Evolutionary conservation across 2,888 invertebrate genomes (phyloP).

Genomic region (Ptilodon capucinus): DNA sequence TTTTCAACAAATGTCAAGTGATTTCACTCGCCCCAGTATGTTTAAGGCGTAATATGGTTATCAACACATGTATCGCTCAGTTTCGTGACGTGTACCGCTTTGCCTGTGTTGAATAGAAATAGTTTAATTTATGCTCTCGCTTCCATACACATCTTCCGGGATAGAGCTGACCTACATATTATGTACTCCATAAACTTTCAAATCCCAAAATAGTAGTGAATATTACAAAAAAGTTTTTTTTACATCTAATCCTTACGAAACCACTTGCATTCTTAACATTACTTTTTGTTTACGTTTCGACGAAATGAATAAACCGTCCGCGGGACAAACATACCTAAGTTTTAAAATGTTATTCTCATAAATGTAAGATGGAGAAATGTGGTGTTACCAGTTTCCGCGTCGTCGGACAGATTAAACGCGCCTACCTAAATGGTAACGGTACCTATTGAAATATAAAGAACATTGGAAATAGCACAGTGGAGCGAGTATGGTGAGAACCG

Average conservation of each 20-base stretch:
- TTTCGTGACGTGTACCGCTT: conserved; percentile 8
- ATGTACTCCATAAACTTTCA: conserved; percentile 7
- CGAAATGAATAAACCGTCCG: neutral
- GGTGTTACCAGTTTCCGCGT: conserved; percentile 23
- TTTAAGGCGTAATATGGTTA: too few species aligned
- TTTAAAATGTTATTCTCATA: neutral
- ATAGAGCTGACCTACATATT: conserved; percentile 24
- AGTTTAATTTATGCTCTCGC: conserved; percentile 12
- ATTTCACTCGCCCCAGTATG: too few species aligned
- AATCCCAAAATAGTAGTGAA: conserved; percentile 20
- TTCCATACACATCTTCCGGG: conserved; percentile 32
- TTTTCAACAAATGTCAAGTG: too few species aligned
- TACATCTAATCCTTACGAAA: neutral
- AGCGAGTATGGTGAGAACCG: conserved; percentile 41
- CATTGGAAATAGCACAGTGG: conserved; percentile 48
- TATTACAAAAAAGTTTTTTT: neutral
- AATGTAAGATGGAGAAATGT: conserved; percentile 10
- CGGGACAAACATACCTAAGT: neutral
- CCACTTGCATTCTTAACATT: neutral
- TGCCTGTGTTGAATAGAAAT: conserved; percentile 9
- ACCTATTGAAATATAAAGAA: conserved; percentile 27
- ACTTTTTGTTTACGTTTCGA: neutral
- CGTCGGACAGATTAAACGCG: conserved; percentile 12
- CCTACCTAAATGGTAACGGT: conserved; percentile 21
- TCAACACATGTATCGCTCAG: neutral